Conservation (phyloP, 35 echinoderm and acorn worm genomes). For the Heliocidaris erythrogramma region DNA sequence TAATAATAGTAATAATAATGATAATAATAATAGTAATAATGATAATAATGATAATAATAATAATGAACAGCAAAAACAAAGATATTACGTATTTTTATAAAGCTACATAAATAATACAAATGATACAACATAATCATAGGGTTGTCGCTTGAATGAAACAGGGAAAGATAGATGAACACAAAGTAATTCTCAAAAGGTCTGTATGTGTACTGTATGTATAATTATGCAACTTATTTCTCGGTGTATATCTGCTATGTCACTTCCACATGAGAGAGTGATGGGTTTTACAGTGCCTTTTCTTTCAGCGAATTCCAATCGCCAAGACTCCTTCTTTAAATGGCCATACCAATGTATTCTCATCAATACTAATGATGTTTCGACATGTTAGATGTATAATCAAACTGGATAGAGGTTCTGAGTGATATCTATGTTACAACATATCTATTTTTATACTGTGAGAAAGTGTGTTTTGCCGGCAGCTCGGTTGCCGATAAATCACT, state of each 20-base stretch:
- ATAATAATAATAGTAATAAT: neutral
- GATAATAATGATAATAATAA: neutral
- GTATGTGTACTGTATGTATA: neutral
- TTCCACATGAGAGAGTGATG: neutral
- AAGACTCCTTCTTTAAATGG: constrained; percentile 1
- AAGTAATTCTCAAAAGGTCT: too few relatives aligned
- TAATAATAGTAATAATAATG: neutral
- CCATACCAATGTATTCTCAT: neutral
- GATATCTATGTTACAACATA: neutral
- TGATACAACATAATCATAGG: neutral
- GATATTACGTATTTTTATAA: neutral
- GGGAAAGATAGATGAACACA: too few relatives aligned
- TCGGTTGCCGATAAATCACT: too few relatives aligned
- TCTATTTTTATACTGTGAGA: too few relatives aligned
- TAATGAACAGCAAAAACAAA: neutral
- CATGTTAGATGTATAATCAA: neutral
- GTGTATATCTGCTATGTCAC: neutral
- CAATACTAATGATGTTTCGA: neutral
- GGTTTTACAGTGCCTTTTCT: neutral
- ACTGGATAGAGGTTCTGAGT: neutral
- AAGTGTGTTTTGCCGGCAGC: too few relatives aligned
- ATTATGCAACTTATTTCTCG: neutral
- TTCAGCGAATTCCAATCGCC: neutral
- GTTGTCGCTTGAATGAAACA: neutral
- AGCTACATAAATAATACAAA: neutral